A percentile compares a stretch with the other conserved stretches of the same genome.
These are phyloP conservation scores for Heliconius nattereri DNA, from an alignment of 1,140 invertebrate species.

Conservation along the genomic window DNA sequence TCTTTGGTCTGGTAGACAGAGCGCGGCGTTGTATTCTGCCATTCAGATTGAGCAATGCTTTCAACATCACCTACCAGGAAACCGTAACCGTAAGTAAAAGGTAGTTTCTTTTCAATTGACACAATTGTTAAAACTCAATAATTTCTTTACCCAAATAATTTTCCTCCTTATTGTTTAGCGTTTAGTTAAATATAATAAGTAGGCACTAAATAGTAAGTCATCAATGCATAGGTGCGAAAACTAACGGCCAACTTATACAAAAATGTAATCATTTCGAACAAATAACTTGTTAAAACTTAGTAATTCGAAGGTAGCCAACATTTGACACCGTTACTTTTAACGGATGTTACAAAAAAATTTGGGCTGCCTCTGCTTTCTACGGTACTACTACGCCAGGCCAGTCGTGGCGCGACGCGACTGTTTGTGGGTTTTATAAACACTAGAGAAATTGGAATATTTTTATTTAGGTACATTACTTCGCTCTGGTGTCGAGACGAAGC, in stretches of 20 bases:
- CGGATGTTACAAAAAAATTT: not conserved
- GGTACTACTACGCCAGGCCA: no score
- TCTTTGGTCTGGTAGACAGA: no score
- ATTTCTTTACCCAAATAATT: not conserved
- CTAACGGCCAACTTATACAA: not conserved
- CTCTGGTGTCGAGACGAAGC: no score
- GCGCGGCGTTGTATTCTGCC: no score
- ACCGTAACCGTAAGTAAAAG: not conserved
- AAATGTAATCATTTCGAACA: not conserved
- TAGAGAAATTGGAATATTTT: no score
- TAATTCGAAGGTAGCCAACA: not conserved
- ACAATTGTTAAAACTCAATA: not conserved
- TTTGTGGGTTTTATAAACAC: no score
- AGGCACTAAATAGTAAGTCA: not conserved
- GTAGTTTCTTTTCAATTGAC: not conserved
- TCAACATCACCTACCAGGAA: no score
- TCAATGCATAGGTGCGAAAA: not conserved
- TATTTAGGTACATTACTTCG: no score
- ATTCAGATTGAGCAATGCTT: no score
- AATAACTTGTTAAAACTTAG: not conserved
- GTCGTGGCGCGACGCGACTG: no score
- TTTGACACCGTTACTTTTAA: not conserved
- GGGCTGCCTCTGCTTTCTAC: no score
- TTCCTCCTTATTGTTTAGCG: not conserved
- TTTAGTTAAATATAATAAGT: not conserved